Conservation (phyloP, 53 echinoderm and acorn worm genomes). For the Hippasteria phrygiana region DNA sequence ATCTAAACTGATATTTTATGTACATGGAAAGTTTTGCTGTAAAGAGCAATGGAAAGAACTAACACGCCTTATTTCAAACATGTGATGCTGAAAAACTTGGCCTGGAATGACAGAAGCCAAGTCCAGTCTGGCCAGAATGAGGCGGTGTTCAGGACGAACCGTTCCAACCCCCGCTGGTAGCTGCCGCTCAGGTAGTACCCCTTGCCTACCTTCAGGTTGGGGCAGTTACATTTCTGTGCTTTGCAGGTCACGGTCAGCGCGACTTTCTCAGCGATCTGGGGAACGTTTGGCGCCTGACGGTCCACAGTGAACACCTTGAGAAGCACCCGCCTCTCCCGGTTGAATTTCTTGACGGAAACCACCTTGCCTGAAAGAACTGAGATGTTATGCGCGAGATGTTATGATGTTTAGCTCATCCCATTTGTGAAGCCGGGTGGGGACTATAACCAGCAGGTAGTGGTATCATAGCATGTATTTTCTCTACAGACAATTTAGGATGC, state of each 20-base stretch:
- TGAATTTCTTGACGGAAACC: conserved; percentile 20
- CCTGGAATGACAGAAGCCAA: conserved; percentile 64
- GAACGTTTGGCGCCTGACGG: background rate
- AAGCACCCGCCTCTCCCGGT: conserved; percentile 1
- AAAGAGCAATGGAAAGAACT: no score
- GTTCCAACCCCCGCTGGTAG: conserved; percentile 64
- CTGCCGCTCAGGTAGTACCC: conserved; percentile 75
- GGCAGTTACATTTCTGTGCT: conserved; percentile 68
- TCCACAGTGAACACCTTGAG: conserved; percentile 33
- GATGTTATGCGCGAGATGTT: no score
- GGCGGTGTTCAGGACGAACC: conserved; percentile 66
- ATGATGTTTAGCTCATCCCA: no score
- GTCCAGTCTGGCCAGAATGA: conserved; percentile 73
- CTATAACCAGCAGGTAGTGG: no score
- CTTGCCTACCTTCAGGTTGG: conserved; percentile 75
- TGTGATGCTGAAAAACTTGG: conserved; percentile 8
- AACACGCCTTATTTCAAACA: background rate
- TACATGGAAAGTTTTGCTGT: no score
- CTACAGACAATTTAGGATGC: no score
- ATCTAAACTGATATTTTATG: no score
- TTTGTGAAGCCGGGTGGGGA: no score
- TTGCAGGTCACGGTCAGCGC: conserved; percentile 33
- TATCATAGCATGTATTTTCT: no score
- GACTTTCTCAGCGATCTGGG: conserved; percentile 8
- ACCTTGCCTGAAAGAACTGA: conserved; percentile 46